These are phyloP conservation scores for Meles meles DNA, from an alignment of 2,113 vertebrate species.

Conservation along the genomic window DNA sequence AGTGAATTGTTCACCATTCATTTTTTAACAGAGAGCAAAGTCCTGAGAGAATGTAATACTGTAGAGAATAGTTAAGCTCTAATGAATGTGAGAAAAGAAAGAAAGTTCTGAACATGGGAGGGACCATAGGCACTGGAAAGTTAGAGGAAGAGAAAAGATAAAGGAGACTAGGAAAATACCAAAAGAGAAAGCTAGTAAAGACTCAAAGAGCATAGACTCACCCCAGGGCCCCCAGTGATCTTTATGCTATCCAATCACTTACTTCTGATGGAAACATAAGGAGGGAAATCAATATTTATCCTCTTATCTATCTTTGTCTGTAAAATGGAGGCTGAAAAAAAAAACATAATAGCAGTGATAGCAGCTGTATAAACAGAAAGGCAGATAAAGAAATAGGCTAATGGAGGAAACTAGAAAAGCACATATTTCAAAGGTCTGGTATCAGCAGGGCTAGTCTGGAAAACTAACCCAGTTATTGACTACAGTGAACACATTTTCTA, in stretches of 20 bases:
- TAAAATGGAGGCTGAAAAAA: slow-evolving; percentile 39
- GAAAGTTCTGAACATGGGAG: neutral
- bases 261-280: slow-evolving; percentile 33
- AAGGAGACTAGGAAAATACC: neutral
- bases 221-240: neutral
- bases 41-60: slow-evolving; percentile 8
- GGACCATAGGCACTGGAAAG: neutral
- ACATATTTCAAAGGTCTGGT: slow-evolving; percentile 13
- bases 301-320: slow-evolving; percentile 51
- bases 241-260: neutral
- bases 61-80: neutral
- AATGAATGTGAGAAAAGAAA: slow-evolving; percentile 14
- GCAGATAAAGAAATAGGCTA: slow-evolving; percentile 49
- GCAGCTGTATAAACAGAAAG: slow-evolving; percentile 44
- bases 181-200: slow-evolving; percentile 12
- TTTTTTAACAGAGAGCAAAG: slow-evolving; percentile 16
- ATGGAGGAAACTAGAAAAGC: slow-evolving; percentile 26
- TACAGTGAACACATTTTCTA: neutral
- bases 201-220: neutral
- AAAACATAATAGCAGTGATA: neutral
- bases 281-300: neutral
- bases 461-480: slow-evolving; percentile 27
- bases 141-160: neutral
- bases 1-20: neutral
- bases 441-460: neutral